These are phyloP conservation scores for Scaptomyza hsui DNA, from an alignment of 1,140 invertebrate genomes.

Conservation along the genomic window DNA sequence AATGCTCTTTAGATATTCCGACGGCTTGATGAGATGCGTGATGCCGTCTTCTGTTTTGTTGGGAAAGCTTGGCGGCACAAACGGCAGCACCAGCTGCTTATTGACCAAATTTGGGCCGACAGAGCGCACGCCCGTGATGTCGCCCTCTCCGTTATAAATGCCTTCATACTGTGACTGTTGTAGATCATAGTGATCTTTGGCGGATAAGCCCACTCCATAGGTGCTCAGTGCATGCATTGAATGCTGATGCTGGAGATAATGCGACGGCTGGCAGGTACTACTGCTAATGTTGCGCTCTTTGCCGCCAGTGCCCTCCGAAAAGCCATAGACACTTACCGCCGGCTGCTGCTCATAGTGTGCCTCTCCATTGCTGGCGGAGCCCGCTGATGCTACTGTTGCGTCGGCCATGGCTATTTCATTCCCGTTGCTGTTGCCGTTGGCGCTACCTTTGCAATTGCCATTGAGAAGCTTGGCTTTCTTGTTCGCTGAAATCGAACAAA, in stretches of 20 bases:
- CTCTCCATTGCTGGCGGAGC: constrained; percentile 18
- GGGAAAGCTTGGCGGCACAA: constrained; percentile 94
- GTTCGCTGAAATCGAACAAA: constrained; percentile 84
- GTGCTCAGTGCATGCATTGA: constrained; percentile 45
- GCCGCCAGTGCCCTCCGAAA: constrained; percentile 37
- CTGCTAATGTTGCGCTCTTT: constrained; percentile 36
- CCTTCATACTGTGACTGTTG: constrained; percentile 69
- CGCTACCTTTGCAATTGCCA: constrained; percentile 48
- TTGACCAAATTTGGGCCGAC: constrained; percentile 89
- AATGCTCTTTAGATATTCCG: constrained; percentile 94
- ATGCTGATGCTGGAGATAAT: constrained; percentile 49
- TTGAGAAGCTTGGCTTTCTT: constrained; percentile 84
- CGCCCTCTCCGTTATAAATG: constrained; percentile 49
- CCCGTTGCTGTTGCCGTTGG: constrained; percentile 23
- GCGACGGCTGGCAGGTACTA: constrained; percentile 40
- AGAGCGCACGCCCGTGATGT: constrained; percentile 49
- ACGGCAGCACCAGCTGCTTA: constrained; percentile 92
- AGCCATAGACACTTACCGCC: constrained; percentile 55
- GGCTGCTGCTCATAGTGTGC: constrained; percentile 35
- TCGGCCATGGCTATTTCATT: constrained; percentile 19
- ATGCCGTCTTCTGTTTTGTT: constrained; percentile 87
- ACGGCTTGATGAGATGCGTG: constrained; percentile 94
- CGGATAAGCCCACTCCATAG: constrained; percentile 65
- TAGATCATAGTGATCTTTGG: constrained; percentile 77
- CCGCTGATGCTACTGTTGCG: constrained; percentile 23